Percentiles rank a stretch among this genome's conserved stretches.
Evolutionary conservation across 1,140 invertebrate genomes (phyloP).

Genomic region (Acromyrmex echinatior): DNA sequence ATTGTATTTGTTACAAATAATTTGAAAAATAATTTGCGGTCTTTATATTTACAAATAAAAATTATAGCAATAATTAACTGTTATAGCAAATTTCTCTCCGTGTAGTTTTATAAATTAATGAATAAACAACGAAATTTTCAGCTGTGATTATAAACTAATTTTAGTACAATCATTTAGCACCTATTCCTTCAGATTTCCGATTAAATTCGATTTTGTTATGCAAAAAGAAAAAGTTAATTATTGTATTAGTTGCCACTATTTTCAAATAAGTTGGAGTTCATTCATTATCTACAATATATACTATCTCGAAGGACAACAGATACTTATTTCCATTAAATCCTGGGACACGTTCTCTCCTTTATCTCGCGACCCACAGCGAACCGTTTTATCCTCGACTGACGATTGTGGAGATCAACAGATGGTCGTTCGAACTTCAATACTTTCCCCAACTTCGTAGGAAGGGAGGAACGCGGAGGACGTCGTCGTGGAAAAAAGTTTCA

Average conservation of each 20-base stretch:
- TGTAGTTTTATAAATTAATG: background rate
- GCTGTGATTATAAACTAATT: background rate
- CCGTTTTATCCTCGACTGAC: constrained; percentile 61
- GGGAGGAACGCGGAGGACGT: background rate
- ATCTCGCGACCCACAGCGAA: constrained; percentile 36
- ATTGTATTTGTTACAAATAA: no score
- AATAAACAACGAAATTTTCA: background rate
- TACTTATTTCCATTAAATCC: constrained; percentile 62
- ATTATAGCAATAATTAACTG: no score
- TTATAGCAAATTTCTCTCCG: no score
- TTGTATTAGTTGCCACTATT: background rate
- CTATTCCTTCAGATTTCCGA: background rate
- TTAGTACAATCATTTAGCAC: background rate
- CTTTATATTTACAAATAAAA: no score
- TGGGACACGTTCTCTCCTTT: constrained; percentile 49
- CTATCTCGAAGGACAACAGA: constrained; percentile 49
- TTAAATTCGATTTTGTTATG: background rate
- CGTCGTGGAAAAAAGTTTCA: constrained; percentile 6
- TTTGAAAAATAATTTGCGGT: no score
- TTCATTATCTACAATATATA: constrained; percentile 30
- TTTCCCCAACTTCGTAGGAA: constrained; percentile 33
- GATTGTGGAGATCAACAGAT: constrained; percentile 63
- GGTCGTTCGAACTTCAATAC: constrained; percentile 57
- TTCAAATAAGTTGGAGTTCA: constrained; percentile 21
- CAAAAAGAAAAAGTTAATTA: background rate